Base-by-base conservation (phyloP, 23 tunicate genomes). In the Corella eumyota region DNA sequence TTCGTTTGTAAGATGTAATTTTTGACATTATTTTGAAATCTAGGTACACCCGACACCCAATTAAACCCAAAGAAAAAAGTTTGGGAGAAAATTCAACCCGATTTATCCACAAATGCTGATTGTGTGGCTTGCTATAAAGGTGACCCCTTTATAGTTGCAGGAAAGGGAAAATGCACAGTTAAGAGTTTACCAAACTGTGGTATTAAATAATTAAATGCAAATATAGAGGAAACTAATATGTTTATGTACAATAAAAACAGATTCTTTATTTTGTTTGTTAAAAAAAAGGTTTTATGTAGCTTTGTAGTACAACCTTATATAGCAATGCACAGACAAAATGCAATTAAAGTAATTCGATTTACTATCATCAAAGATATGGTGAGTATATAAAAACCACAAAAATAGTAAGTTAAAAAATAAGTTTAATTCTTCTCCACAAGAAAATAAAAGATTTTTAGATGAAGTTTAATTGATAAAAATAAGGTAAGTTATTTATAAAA, bases 41-140 rank as follows among this genome's bases (percentile, higher is more conserved):
- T 48, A 80, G 97, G 97, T 23, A 51, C 32, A 0, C 97, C 97
- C 11, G 97, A 90, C 38, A 46, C 77, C 2, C 72, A 51, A 46
- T 62, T 90, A 4, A 90, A 90, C 53, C 90, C 97, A 4, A 90
- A 80, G 70, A 90, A 81, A 65, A 90, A 90, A 60, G 80, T 90
- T 21, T 80, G 73, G 77, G 97, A 90, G 29, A 69, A 70, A 63
- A 66, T 90, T 25, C 79, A 71, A 37, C 97, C 97, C 2, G 91
- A 81, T 56, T 50, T 90, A 51, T 52, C 58, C 24, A 90, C 97
- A 0, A 58, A 90, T 55, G 74, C 64, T 32, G 52, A 80, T 3
- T 83, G 79, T 62, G 84, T 70, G 7, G 97, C 84, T 3, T 74
- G 84, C 50, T 90, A 80, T 59, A 90, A 81, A 65, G 97, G 90